These are phyloP conservation scores for Synergus umbraculus DNA, from an alignment of 2,888 invertebrate genomes.

Conservation along the genomic window DNA sequence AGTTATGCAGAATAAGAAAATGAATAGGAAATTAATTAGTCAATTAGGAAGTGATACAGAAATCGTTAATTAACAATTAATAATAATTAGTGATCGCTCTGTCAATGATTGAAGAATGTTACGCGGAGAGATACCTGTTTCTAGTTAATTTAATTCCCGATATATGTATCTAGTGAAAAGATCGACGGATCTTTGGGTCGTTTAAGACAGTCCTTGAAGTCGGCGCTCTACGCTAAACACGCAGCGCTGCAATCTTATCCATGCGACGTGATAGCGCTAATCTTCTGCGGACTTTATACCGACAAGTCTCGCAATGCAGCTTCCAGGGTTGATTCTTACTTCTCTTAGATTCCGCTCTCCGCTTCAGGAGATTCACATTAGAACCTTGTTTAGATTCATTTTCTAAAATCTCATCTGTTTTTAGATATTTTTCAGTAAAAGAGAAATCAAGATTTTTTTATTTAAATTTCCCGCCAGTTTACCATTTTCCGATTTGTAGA, in stretches of 20 bases:
- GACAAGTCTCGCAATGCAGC: slow-evolving; percentile 52
- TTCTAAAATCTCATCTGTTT: neutral
- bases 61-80: neutral
- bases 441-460: no score
- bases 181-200: slow-evolving; percentile 4
- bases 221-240: slow-evolving; percentile 54
- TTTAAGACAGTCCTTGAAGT: slow-evolving; percentile 60
- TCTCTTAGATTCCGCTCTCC: slow-evolving; percentile 44
- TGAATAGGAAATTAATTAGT: neutral
- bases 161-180: neutral
- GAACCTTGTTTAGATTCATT: neutral
- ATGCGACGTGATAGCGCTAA: slow-evolving; percentile 67
- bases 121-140: neutral
- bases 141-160: neutral
- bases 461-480: neutral
- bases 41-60: neutral
- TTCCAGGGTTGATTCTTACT: slow-evolving; percentile 52
- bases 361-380: neutral
- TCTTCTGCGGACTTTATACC: slow-evolving; percentile 69
- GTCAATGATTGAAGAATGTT: neutral
- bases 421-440: neutral
- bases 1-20: no score
- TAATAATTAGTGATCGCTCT: neutral
- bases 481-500: neutral
- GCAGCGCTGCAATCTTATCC: slow-evolving; percentile 69